A percentile compares a stretch with the other conserved stretches of the same genome.
These are phyloP conservation scores for Ochotona curzoniae DNA, from an alignment of 2,113 vertebrate species.

Conservation along the genomic window DNA sequence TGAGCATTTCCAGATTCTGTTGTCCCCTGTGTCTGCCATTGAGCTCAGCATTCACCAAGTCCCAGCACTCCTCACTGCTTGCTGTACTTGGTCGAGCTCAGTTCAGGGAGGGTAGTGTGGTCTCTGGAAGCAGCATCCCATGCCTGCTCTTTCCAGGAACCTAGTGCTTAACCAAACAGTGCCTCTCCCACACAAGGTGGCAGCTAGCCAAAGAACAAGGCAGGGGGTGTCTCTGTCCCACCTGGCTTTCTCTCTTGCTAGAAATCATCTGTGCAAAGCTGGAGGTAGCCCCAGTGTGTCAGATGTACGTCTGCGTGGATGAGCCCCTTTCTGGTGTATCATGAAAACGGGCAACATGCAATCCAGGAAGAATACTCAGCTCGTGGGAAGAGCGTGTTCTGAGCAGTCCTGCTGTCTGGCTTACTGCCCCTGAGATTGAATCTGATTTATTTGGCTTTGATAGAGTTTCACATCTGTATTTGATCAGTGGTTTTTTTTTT, in stretches of 20 bases:
- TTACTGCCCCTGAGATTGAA: background rate
- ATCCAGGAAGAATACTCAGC: background rate
- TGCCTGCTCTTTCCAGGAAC: background rate
- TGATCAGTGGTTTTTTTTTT: background rate
- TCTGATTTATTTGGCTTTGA: background rate
- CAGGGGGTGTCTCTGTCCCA: background rate
- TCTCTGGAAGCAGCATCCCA: background rate
- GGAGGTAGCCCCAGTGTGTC: background rate
- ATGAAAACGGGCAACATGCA: background rate
- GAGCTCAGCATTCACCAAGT: background rate
- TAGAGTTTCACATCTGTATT: background rate
- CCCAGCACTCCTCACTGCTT: background rate
- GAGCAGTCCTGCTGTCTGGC: background rate
- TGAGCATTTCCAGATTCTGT: conserved; percentile 33
- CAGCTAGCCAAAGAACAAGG: conserved; percentile 2
- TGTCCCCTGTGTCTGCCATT: background rate
- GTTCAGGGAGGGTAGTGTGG: accelerated
- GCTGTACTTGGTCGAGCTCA: too few relatives aligned
- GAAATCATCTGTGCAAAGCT: background rate
- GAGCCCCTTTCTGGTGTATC: background rate
- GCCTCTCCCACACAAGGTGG: background rate
- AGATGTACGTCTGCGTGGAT: accelerated
- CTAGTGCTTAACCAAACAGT: background rate
- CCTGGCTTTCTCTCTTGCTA: background rate
- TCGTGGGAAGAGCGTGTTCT: background rate